Evolutionary conservation across 1,140 invertebrate genomes (phyloP), one percentile per base, ranked within the genome.

Genomic region (Penaeus vannamei): DNA sequence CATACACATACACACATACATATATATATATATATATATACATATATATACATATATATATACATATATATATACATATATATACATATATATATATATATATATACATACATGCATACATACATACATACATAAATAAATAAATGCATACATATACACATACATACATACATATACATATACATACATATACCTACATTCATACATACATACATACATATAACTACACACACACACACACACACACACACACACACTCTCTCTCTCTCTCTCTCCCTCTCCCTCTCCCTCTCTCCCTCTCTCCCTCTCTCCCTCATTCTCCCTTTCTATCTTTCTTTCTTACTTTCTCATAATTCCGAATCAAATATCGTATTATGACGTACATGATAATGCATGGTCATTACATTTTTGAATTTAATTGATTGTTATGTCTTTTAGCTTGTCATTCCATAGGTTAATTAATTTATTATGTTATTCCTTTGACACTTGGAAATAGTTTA

Each of bases 61-160:
- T 36, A 46, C 22, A 32, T 42, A 46, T 69, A 46, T 17, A 46
- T 46, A 69, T 46, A 69, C n/a, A 42, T 46, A 69, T 46, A 69
- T 22, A 69, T 46, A 69, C 53, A 32, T 19, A 69, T 42, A 69
- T 42, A 69, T 42, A 69, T 42, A 69, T 42, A 69, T 42, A 69
- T 42, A 85, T n/a, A 85, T 4, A 85, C 42, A 85, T n/a, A 69
- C 26, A 85, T 19, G 62, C 32, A 84, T 19, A 84, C 32, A 84
- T 19, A 84, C 32, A 84, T 19, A 62, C 32, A 62, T 19, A 62
- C 32, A 62, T 19, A 62, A 3, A 84, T 22, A 61, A 5, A n/a
- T 4, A 61, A 5, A 26, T 19, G 62, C 32, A 64, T 19, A 84
- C 32, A 62, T 19, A 62, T 7, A 84, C 22, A 84, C 22, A 36